Percentiles rank a stretch among this genome's conserved stretches.
Evolutionary conservation across 1,140 invertebrate species (phyloP).

Genomic region (Eriocheir sinensis): DNA sequence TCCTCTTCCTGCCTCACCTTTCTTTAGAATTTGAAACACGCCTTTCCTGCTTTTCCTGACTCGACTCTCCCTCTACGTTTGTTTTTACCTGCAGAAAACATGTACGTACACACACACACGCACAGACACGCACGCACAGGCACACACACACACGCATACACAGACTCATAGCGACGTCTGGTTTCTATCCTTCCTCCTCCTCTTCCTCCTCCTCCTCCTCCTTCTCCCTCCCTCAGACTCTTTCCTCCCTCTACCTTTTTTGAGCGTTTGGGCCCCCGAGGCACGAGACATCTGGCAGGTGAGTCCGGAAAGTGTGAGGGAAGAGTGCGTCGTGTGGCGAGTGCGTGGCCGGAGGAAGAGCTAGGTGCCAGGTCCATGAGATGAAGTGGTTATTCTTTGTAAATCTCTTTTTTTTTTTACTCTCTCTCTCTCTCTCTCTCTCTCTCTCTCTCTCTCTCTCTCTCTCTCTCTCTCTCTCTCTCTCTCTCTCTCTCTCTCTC

Average conservation of each 20-base stretch:
- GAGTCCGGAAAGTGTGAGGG: neutral
- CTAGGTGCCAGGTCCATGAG: no score
- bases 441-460: constrained; percentile 20
- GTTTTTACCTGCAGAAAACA: no score
- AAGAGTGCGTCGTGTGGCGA: neutral
- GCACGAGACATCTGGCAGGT: neutral
- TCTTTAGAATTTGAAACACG: no score
- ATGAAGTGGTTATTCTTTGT: no score
- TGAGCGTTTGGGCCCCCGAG: neutral
- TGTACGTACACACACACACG: no score
- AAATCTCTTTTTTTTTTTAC: neutral
- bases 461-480: neutral
- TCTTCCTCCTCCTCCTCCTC: neutral
- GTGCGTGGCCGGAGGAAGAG: no score
- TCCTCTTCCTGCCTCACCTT: neutral
- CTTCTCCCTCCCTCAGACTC: constrained; percentile 7
- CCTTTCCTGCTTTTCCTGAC: neutral
- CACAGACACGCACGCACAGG: no score
- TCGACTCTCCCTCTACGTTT: no score
- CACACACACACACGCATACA: no score
- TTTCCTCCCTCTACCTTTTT: no score
- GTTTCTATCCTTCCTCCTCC: neutral
- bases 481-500: neutral
- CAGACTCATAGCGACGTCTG: no score
- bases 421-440: no score